Base-by-base conservation (phyloP, 2,888 invertebrate genomes). In the Cerastoderma edule region DNA sequence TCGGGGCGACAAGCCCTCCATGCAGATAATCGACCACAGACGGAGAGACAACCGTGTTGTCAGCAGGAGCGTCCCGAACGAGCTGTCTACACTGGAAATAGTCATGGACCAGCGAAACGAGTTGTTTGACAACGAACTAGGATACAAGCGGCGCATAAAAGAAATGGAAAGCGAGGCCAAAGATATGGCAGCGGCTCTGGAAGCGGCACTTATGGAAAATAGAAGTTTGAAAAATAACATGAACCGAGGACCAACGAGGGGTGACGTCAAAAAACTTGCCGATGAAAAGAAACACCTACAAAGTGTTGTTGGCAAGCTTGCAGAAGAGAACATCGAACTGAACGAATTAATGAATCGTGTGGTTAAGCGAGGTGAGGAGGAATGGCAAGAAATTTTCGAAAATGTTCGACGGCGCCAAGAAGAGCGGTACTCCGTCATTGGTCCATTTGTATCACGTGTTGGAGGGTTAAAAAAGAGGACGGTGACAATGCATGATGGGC, bases 231-330 rank as follows among this genome's bases (percentile, higher is more conserved):
- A 70, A 54, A 72, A 73, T 53, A 70, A 70, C 19, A 24, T 81
- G 4, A 75, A 75, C 32, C 65, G 78, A 35, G 81, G 81, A n/a
- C 81, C 81, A 5, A 70, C 66, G 44, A 72, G 75, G 24, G 50
- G 48, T 16, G 75, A 81, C 60, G 32, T 75, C 13, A 81, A 81
- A 28, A 53, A 75, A 33, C 50, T 81, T 4, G 19, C 32, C 6
- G 70, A 72, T 57, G 81, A 75, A 8, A 70, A 72, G 35, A 78
- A 75, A 48, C 57, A 74, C 22, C 71, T 78, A 30, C 66, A 75
- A 54, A 70, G 65, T n/a, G 33, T 68, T n/a, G 75, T 78, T 10
- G 81, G 78, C 22, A 54, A 65, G 35, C 57, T 78, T 56, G 50
- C 73, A 32, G 81, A 81, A 16, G 78, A 75, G 33, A 60, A 60